phyloP scores from a whole-genome alignment of 2,797 vertebrate species.

The Melopsittacus undulatus region DNA sequence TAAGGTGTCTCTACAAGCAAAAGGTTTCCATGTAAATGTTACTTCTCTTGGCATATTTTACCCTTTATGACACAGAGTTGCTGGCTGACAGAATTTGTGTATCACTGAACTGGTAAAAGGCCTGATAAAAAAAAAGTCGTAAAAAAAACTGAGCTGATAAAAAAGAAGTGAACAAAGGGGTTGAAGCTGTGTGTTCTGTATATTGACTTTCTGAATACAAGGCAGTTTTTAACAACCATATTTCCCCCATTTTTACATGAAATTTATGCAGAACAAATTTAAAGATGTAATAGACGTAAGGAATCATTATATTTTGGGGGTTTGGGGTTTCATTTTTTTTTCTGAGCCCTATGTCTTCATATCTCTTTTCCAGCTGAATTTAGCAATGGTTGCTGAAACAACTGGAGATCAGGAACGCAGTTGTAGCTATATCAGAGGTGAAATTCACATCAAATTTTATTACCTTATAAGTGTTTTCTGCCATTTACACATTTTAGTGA shows the following conservation, averaged over 20 bases:
- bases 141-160: not conserved
- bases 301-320: not conserved
- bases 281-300: not conserved
- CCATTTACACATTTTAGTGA: not conserved
- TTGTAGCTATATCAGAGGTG: not conserved
- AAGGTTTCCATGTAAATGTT: not conserved
- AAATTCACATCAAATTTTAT: not conserved
- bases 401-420: not conserved
- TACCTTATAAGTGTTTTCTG: not conserved
- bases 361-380: not conserved
- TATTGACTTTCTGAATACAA: not conserved
- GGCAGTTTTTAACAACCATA: not conserved
- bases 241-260: not conserved
- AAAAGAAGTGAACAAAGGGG: not conserved
- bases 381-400: not conserved
- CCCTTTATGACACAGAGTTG: not conserved
- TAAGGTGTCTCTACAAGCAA: not conserved
- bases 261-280: not conserved
- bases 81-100: not conserved
- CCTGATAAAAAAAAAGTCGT: not conserved
- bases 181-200: not conserved
- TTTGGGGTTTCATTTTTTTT: not conserved
- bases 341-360: not conserved
- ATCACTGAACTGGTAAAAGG: not conserved
- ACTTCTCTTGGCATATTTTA: not conserved